Base-by-base conservation (phyloP, 2,113 vertebrate genomes). In the Halichoerus grypus region DNA sequence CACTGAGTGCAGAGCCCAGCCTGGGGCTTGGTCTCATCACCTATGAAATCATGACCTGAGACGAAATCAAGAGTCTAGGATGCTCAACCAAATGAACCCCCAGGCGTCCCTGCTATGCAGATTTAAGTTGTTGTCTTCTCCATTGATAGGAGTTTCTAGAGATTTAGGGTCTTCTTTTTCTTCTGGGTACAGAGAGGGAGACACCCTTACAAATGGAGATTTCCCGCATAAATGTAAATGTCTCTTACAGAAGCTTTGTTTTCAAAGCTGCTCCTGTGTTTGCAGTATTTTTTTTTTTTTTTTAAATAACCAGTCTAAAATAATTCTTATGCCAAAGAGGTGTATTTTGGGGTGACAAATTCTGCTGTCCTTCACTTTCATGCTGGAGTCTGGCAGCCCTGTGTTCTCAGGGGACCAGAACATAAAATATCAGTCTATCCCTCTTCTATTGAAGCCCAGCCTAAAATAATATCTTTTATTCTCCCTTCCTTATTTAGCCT, bases 391-490 rank as follows among this genome's bases (percentile, higher is more conserved):
- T 7, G 9, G 36, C 65, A 94, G 51, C 59, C 53, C 5, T 92
- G 12, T 91, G 87, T 83, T 74, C 77, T 95, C 39, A 55, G 63
- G 51, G 59, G n/a, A 82, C n/a, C 31, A 77, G 67, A 93, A 67
- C 69, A 65, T 74, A 81, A 90, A 90, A 9, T 83, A 63, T 49
- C 26, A 72, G 36, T 91, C 21, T 65, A 2, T 79, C 11, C 8
- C 13, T 92, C 24, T 88, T 79, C 33, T 84, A 59, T 28, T 39
- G 28, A 90, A 92, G 31, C 22, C 36, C 31, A 67, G 7, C 14
- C 82, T 95, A 83, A 95, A 90, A 95, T 91, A 31, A 42, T 76
- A 5, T 46, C 15, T 81, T 81, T 93, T 28, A 39, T 74, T 88
- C 65, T 77, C 19, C 79, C 42, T 80, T 65, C 84, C 33, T 91